These are phyloP conservation scores for Falco novaeseelandiae DNA, from an alignment of 2,797 vertebrate genomes.

Conservation along the genomic window DNA sequence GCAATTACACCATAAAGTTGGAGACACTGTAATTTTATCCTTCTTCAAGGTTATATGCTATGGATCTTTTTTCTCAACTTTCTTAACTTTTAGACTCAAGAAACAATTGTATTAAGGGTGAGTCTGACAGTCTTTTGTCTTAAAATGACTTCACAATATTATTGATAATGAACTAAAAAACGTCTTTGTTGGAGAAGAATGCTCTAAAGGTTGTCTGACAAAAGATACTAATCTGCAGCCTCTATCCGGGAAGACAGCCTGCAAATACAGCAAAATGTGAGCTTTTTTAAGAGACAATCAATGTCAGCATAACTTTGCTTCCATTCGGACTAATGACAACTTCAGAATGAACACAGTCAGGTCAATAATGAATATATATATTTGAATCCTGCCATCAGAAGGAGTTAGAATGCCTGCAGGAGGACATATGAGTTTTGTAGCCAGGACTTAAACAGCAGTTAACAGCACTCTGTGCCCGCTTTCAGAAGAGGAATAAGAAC, in stretches of 20 bases:
- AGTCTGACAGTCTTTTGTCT: background rate
- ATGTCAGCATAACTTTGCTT: background rate
- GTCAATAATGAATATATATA: background rate
- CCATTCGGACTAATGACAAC: background rate
- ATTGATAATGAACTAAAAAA: background rate
- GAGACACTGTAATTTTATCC: background rate
- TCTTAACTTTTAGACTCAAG: background rate
- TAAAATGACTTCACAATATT: background rate
- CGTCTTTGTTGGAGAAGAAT: background rate
- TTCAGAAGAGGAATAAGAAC: background rate
- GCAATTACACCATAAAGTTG: background rate
- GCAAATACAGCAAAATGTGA: background rate
- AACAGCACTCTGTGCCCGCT: accelerated
- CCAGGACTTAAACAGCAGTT: background rate
- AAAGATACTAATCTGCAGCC: background rate
- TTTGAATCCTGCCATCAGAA: background rate
- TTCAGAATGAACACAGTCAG: background rate
- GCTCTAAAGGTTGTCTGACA: background rate
- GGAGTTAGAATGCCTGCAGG: background rate
- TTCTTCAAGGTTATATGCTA: background rate
- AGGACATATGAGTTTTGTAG: background rate
- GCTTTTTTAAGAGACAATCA: background rate
- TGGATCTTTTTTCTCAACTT: background rate
- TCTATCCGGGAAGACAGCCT: background rate
- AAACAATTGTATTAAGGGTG: background rate